A percentile compares a stretch with the other conserved stretches of the same genome.
phyloP scores from a whole-genome alignment of 2,113 vertebrate genomes.

The Carollia perspicillata region DNA sequence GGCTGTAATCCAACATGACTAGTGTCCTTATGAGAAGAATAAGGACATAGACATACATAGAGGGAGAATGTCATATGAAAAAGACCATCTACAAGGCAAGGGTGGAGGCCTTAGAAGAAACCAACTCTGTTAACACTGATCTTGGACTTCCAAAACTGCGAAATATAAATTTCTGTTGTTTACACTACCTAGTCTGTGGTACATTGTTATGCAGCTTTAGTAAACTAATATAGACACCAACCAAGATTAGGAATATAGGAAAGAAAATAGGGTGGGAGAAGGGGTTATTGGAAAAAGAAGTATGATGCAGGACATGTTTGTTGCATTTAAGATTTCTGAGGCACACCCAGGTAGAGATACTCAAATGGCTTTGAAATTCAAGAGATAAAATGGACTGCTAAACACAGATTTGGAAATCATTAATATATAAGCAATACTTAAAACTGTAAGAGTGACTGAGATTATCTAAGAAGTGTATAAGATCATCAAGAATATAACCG shows the following conservation, averaged over 20 bases:
- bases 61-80: neutral
- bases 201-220: neutral
- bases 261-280: neutral
- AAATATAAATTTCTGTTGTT: constrained; percentile 5
- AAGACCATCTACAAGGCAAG: neutral
- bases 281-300: neutral
- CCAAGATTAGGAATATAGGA: neutral
- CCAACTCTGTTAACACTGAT: neutral
- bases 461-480: constrained; percentile 11
- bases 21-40: neutral
- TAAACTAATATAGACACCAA: neutral
- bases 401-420: neutral
- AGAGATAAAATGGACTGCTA: neutral
- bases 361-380: constrained; percentile 32
- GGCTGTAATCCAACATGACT: neutral
- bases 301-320: neutral
- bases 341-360: neutral
- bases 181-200: neutral
- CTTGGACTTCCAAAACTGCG: neutral
- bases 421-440: neutral
- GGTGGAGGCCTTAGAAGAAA: neutral
- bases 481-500: constrained; percentile 3
- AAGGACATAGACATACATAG: neutral
- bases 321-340: constrained; percentile 2
- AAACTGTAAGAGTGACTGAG: neutral